These are phyloP conservation scores for Monodelphis domestica DNA, from an alignment of 2,797 vertebrate genomes.

Conservation along the genomic window DNA sequence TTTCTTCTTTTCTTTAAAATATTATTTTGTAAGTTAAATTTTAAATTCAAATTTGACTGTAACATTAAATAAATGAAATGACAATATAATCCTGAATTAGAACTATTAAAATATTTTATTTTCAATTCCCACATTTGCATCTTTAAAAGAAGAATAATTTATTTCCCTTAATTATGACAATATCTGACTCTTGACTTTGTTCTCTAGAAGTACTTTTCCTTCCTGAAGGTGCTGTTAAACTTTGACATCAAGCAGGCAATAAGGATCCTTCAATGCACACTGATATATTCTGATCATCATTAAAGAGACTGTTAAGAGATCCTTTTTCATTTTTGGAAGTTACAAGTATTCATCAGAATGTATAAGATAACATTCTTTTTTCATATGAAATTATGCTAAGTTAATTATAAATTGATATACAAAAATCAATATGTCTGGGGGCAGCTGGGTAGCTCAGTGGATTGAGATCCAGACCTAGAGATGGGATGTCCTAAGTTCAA, in stretches of 20 bases:
- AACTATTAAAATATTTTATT: constrained; percentile 39
- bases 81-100: not conserved
- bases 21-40: not conserved
- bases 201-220: not conserved
- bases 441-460: no score
- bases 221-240: not conserved
- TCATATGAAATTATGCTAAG: not conserved
- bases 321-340: not conserved
- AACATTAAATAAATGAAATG: constrained; percentile 52
- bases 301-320: not conserved
- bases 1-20: not conserved
- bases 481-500: no score
- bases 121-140: not conserved
- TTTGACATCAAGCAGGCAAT: not conserved
- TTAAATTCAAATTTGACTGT: constrained; percentile 12
- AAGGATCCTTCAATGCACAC: not conserved
- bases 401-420: not conserved
- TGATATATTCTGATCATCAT: not conserved
- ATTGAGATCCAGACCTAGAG: no score
- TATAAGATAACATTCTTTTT: not conserved
- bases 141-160: not conserved
- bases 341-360: not conserved
- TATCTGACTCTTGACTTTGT: not conserved
- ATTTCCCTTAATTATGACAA: not conserved
- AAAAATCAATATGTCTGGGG: no score